Evolutionary conservation across 2,113 vertebrate genomes (phyloP), one percentile per base, ranked within the genome.

Genomic region (Osmerus mordax): DNA sequence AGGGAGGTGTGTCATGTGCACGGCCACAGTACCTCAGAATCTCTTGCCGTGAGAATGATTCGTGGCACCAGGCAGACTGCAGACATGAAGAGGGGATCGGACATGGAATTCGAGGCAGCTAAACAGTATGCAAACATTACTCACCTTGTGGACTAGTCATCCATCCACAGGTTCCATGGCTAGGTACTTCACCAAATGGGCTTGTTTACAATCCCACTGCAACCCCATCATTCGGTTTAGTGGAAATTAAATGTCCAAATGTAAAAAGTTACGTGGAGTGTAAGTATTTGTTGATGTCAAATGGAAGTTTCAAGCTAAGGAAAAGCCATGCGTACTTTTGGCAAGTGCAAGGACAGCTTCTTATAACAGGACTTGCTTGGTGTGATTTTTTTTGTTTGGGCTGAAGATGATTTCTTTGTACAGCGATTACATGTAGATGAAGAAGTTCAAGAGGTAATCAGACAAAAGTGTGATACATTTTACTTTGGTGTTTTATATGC

Each of bases 381-480:
- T 74, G 56, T 71, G 67, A 75, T n/a, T 32, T 73, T 72, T 77
- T 66, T 69, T 32, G 51, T 74, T 23, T 78, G 21, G 47, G 51
- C 66, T 16, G 16, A 75, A 29, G 64, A 71, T 41, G 55, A 79
- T 18, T 63, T 41, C 32, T 16, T 70, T 6, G 23, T 73, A 2
- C 23, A 73, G 14, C 3, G 18, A 23, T 23, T 23, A 23, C 21
- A 23, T 23, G 21, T 23, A 23, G 21, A 23, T 23, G 21, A 23
- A 23, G 21, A 4, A 16, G 54, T 52, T 41, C 9, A n/a, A n/a
- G n/a, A n/a, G n/a, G n/a, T n/a, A 12, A 71, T 64, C 5, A 71
- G 47, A 71, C 19, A 71, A 21, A 71, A 64, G 21, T 29, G 2
- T 21, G 54, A 67, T 3, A 14, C n/a, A 28, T 28, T 4, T 52